A percentile compares a stretch with the other conserved stretches of the same genome.
These are phyloP conservation scores for Hyla sarda DNA, from an alignment of 2,113 vertebrate species.

Conservation along the genomic window DNA sequence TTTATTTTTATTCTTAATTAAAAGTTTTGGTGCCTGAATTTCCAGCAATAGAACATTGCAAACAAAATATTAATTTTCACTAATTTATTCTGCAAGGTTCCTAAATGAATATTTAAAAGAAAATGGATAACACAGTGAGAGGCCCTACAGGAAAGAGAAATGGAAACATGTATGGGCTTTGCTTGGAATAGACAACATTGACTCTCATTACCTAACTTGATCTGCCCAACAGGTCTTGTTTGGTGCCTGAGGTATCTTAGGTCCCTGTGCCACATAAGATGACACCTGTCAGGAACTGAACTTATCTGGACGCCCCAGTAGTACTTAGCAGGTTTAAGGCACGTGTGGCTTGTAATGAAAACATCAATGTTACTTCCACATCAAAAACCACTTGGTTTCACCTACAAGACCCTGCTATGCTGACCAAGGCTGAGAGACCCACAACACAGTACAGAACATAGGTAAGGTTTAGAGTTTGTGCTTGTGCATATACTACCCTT, in stretches of 20 bases:
- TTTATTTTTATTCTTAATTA: slow-evolving; percentile 49
- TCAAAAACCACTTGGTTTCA: too few relatives aligned
- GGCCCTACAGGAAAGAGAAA: neutral
- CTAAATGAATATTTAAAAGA: neutral
- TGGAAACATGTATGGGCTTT: neutral
- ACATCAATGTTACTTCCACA: too few relatives aligned
- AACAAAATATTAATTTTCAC: neutral
- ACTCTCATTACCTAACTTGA: neutral
- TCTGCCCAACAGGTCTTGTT: neutral
- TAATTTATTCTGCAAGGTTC: neutral
- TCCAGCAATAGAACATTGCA: slow-evolving; percentile 3
- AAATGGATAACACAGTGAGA: neutral
- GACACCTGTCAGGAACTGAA: too few relatives aligned
- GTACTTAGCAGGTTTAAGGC: too few relatives aligned
- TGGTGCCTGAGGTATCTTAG: too few relatives aligned
- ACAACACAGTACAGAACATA: too few relatives aligned
- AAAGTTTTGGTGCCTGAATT: slow-evolving; percentile 38
- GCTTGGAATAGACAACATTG: neutral
- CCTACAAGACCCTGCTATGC: too few relatives aligned
- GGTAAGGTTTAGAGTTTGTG: too few relatives aligned
- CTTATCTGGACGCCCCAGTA: too few relatives aligned
- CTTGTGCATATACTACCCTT: too few relatives aligned
- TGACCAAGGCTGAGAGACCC: too few relatives aligned
- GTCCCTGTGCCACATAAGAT: neutral
- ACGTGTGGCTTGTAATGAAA: too few relatives aligned